Evolutionary conservation across 2,797 vertebrate genomes (phyloP), one percentile per base, ranked within the genome.

Genomic region (Lutjanus argentimaculatus): DNA sequence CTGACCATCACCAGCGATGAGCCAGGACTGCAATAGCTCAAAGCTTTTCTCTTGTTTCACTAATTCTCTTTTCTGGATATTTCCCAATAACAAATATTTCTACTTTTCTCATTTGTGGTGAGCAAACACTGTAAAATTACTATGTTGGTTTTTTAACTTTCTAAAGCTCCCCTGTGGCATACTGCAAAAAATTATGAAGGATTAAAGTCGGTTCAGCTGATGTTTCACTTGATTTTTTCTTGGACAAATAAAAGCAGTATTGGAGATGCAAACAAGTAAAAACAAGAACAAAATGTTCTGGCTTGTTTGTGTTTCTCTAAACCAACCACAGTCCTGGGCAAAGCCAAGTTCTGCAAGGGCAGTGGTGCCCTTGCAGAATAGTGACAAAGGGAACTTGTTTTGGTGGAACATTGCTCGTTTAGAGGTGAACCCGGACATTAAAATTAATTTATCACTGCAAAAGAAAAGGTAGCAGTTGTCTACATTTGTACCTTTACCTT

Each of bases 41-140:
- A 63, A 45, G 11, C 19, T 67, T 67, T 70, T 64, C 40, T 11
- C 17, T 17, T 36, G 19, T 73, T 25, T 59, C 8, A 61, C 13
- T 25, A 15, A 42, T 21, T 58, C 15, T 40, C 21, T 49, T 22
- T 45, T 43, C 12, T 11, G 14, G 4, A 19, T 0, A 57, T 49
- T 69, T 49, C 13, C 16, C 7, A 3, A 49, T 36, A 8, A 45
- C 52, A 62, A 82, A 59, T 25, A 49, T 51, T 30, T 53, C 8
- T 48, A 10, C 16, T 53, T 75, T 73, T 79, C 4, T 49, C n/a
- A 74, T 16, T 67, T 40, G 15, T 57, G 25, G 2, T 57, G 51
- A 51, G 43, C 8, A 67, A 67, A 80, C 19, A 13, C 45, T 17
- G 49, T 68, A 74, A 84, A 46, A 82, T 77, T 49, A 22, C 6